Base-by-base conservation (phyloP, 2,888 invertebrate species). In the Didymodactylos carnosus region DNA sequence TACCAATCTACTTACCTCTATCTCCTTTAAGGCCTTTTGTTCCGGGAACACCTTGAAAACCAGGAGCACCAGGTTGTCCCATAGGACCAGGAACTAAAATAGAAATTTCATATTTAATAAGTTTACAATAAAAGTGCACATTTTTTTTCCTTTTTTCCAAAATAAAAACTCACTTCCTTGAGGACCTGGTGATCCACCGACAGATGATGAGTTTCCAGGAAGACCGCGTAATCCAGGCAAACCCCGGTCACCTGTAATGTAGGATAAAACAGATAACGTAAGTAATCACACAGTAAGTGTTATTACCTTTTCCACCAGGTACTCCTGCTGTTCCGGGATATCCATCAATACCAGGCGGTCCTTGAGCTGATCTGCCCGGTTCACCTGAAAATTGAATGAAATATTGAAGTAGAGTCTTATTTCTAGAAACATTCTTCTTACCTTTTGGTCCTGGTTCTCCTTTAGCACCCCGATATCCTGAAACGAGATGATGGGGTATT, bases 191-290 rank as follows among this genome's bases (percentile, higher is more conserved):
- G 77, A 27, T 43, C 78, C 78, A 41, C 74, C 71, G 19, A 40
- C 40, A 40, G 78, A 78, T 75, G 76, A 75, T 14, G 72, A 74
- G 49, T 40, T 69, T 72, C 75, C 14, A 11, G 89, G 88, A 72
- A n/a, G 10, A 76, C 77, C 41, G 25, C 35, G 40, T 23, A 49
- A 6, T 35, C 77, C 76, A 27, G 69, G 43, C 11, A 70, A 23
- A 41, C 76, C 77, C 39, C 40, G 73, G 14, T 76, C 76, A 51
- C 51, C 51, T 51, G 16, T 10, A 51, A 14, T 39, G 7, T 8
- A n/a, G n/a, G n/a, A n/a, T n/a, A n/a, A n/a, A n/a, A n/a, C n/a
- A n/a, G n/a, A n/a, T n/a, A n/a, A n/a, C n/a, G n/a, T n/a, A n/a
- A n/a, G n/a, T n/a, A n/a, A n/a, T n/a, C n/a, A n/a, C n/a, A n/a